Evolutionary conservation across 2,113 vertebrate genomes (phyloP), one percentile per base, ranked within the genome.

Genomic region (Phalacrocorax carbo): DNA sequence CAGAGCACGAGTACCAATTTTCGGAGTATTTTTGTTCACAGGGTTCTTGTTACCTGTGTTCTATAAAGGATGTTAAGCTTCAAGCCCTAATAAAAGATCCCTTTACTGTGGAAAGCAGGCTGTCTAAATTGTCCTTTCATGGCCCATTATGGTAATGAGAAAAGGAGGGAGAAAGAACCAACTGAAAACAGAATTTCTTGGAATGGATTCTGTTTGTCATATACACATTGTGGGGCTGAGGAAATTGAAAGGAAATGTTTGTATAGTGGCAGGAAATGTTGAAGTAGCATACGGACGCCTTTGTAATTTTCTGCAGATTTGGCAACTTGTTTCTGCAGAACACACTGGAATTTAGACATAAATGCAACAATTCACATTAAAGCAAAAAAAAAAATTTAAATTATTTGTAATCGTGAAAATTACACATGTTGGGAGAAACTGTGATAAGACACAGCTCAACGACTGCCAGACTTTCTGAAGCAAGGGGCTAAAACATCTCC

Each of bases 221-320:
- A 62, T 46, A 32, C 4, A 25, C 9, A 17, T 82, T 79, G 30
- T 72, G 42, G 32, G 19, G 58, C n/a, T 78, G 26, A 94, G 49
- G 51, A 93, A 95, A 95, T 83, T 68, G 42, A 26, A 79, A 60
- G 52, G 89, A 95, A 95, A 90, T 82, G 21, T 83, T 66, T 70
- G 12, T 52, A 3, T 21, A 58, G 44, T 48, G 36, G 9, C 19
- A 70, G 78, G 82, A 86, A 82, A 64, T 51, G 26, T 86, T 76
- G 49, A 91, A 92, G 80, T 72, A 72, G 6, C 5, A 34, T 48
- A 26, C 10, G 57, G 73, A 79, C 8, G 26, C 34, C 38, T 94
- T 69, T 46, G 14, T 77, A 52, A 77, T 93, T 85, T 94, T 96
- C 60, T 92, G 60, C 75, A 95, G 55, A 68, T 90, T 95, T 90